Percentiles rank a stretch among this genome's conserved stretches.
Evolutionary conservation across 2,888 invertebrate genomes (phyloP).

Genomic region (Muschampia plurimacula): DNA sequence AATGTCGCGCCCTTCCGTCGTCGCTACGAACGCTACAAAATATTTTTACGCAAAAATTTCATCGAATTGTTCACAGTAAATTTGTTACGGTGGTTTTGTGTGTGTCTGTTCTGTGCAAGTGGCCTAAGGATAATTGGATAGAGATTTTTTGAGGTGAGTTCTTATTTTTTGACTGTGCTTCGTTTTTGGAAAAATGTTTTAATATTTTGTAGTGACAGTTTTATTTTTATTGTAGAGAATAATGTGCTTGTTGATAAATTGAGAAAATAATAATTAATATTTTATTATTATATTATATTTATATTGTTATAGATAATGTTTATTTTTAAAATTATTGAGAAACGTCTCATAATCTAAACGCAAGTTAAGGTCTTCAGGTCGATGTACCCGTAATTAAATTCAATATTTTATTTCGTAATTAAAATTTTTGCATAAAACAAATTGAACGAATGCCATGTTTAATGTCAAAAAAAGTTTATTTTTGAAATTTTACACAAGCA

Average conservation of each 20-base stretch:
- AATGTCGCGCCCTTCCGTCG: constrained; percentile 46
- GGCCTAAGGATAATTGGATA: constrained; percentile 41
- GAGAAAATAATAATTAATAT: not conserved
- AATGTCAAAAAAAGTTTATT: not conserved
- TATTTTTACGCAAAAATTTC: constrained; percentile 40
- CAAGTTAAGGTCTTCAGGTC: too few species aligned
- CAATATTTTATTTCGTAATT: not conserved
- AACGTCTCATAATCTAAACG: too few species aligned
- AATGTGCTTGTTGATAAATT: not conserved
- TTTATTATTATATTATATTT: too few species aligned
- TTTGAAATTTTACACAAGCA: not conserved
- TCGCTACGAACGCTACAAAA: constrained; percentile 19
- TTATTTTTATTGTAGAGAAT: not conserved
- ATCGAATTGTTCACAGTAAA: constrained; percentile 11
- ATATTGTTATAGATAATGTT: too few species aligned
- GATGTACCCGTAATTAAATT: not conserved
- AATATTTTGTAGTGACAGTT: too few species aligned
- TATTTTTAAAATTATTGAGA: too few species aligned
- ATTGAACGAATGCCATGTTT: not conserved
- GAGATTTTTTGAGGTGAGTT: constrained; percentile 28
- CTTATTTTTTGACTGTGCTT: not conserved
- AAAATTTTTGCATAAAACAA: not conserved
- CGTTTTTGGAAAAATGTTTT: not conserved
- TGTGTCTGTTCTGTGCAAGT: constrained; percentile 42
- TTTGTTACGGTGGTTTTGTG: constrained; percentile 43